phyloP scores from a whole-genome alignment of 1,140 invertebrate species.

The Brachionus sp. region DNA sequence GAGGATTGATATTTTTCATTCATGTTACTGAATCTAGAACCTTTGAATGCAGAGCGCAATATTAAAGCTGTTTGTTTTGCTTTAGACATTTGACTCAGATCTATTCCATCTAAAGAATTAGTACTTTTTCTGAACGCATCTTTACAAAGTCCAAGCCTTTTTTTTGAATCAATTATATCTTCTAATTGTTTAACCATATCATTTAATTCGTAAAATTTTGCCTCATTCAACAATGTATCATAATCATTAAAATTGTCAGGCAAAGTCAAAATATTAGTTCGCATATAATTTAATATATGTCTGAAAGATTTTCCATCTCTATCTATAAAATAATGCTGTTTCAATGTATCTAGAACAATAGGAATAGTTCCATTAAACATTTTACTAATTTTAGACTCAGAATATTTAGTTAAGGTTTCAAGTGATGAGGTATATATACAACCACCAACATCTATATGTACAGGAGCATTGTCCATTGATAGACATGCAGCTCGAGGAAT shows the following conservation, averaged over 20 bases:
- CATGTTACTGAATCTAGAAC: not conserved
- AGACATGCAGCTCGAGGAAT: slow-evolving; percentile 31
- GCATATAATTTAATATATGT: slow-evolving; percentile 44
- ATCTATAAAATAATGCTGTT: slow-evolving; percentile 51
- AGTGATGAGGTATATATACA: slow-evolving; percentile 54
- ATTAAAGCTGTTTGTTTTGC: slow-evolving; percentile 32
- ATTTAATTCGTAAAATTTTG: slow-evolving; percentile 30
- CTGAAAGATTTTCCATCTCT: slow-evolving; percentile 41
- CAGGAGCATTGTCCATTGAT: slow-evolving; percentile 34
- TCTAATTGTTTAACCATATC: slow-evolving; percentile 43
- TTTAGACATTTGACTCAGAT: slow-evolving; percentile 36
- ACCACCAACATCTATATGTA: slow-evolving; percentile 55
- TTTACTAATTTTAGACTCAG: slow-evolving; percentile 53
- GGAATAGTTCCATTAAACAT: slow-evolving; percentile 57
- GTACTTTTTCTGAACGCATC: not conserved
- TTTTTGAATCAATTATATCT: slow-evolving; percentile 35
- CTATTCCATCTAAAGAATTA: not conserved
- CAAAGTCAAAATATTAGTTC: slow-evolving; percentile 4
- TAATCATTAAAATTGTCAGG: slow-evolving; percentile 40
- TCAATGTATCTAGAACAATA: slow-evolving; percentile 54
- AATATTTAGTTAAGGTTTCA: slow-evolving; percentile 52
- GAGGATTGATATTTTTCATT: not conserved
- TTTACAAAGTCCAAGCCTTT: slow-evolving; percentile 5
- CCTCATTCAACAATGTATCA: slow-evolving; percentile 14
- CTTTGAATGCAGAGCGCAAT: not conserved